phyloP scores from a whole-genome alignment of 2,888 invertebrate species.

The Phytoseiulus persimilis region DNA sequence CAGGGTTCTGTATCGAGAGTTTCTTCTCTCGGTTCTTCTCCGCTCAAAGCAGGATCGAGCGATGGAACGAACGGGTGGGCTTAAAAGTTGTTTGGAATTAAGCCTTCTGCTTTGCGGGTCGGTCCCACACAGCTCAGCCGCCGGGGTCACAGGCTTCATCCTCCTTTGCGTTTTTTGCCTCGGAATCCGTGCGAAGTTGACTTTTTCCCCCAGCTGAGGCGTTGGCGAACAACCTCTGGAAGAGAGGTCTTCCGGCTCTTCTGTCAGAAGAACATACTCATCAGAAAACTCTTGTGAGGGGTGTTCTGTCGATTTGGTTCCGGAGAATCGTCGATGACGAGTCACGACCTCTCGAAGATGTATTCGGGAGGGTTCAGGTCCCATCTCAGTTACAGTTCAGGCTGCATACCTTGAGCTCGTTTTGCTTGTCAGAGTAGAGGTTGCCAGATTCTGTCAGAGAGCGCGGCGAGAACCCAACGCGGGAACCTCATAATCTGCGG shows the following conservation, averaged over 20 bases:
- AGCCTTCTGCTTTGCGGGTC: neutral
- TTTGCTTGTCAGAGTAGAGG: too few species aligned
- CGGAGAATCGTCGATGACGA: too few species aligned
- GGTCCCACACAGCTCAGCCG: neutral
- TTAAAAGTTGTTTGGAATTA: constrained; percentile 5
- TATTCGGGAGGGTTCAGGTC: too few species aligned
- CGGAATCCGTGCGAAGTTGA: neutral
- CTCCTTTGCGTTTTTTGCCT: neutral
- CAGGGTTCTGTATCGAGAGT: neutral
- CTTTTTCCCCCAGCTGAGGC: neutral
- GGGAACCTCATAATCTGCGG: neutral
- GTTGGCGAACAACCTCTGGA: neutral
- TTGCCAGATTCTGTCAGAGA: too few species aligned
- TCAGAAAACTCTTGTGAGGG: too few species aligned
- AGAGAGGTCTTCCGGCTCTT: neutral
- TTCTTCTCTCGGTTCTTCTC: neutral
- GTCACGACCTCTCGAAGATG: too few species aligned
- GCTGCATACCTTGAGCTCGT: too few species aligned
- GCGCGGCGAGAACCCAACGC: neutral
- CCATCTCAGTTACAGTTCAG: too few species aligned
- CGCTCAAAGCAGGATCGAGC: neutral
- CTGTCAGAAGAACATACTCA: neutral
- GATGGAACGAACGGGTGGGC: neutral
- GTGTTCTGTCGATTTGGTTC: too few species aligned
- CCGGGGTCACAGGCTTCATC: neutral